A percentile compares a stretch with the other conserved stretches of the same genome.
These are phyloP conservation scores for Ditylenchus weischeri DNA, from an alignment of 2,888 invertebrate genomes.

Conservation along the genomic window DNA sequence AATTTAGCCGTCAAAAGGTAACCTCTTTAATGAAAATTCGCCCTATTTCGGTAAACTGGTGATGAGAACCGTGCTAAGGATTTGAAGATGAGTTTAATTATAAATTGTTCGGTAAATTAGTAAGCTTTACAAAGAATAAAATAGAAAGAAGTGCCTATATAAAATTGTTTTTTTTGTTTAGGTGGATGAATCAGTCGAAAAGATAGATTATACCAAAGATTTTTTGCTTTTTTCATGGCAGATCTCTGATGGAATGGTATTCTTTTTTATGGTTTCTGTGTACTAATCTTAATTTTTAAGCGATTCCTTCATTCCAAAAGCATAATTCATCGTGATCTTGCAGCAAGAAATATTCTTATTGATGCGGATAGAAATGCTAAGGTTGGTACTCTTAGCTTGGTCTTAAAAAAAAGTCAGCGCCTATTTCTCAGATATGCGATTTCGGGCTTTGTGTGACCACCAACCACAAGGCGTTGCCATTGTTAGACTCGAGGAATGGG, in stretches of 20 bases:
- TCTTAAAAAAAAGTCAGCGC: not conserved
- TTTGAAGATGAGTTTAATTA: too few species aligned
- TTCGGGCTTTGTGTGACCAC: constrained; percentile 49
- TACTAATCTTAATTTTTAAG: constrained; percentile 19
- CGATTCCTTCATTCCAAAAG: constrained; percentile 30
- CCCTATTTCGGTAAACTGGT: too few species aligned
- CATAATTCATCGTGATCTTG: constrained; percentile 51
- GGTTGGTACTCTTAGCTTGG: constrained; percentile 23
- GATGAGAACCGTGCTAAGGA: too few species aligned
- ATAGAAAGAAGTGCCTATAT: too few species aligned
- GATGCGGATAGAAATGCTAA: constrained; percentile 48
- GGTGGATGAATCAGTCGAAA: constrained; percentile 47
- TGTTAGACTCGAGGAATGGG: constrained; percentile 11
- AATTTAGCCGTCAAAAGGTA: too few species aligned
- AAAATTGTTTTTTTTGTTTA: constrained; percentile 19
- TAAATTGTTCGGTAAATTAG: too few species aligned
- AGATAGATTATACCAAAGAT: constrained; percentile 50
- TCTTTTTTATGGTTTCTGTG: constrained; percentile 5
- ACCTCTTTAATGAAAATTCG: too few species aligned
- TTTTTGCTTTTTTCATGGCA: constrained; percentile 55
- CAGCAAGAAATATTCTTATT: constrained; percentile 52
- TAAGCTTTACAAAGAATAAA: too few species aligned
- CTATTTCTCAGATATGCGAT: constrained; percentile 44
- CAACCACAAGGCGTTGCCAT: constrained; percentile 19
- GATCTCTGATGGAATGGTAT: constrained; percentile 52